Evolutionary conservation across 2,797 vertebrate genomes (phyloP), one percentile per base, ranked within the genome.

Genomic region (Semaprochilodus insignis): DNA sequence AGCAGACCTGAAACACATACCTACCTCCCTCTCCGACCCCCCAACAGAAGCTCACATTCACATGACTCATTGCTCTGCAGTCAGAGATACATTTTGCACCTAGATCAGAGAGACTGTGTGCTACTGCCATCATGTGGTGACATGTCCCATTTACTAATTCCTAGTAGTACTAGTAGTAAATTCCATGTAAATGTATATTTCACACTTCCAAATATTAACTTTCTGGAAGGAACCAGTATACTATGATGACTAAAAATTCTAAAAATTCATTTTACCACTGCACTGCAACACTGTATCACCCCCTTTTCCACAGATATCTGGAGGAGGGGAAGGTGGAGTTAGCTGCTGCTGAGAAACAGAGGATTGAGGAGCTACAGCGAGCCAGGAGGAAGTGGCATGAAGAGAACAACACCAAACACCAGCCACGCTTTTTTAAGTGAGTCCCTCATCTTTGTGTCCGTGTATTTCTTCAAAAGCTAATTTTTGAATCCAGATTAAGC

Each of bases 341-440:
- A 60, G 98, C 98, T 0, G 89, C 96, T 2, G 89, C 96, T 51
- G 97, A 99, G 84, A 99, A 99, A 85, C 97, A 97, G 92, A 96
- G 97, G 76, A 99, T 99, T 63, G 98, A 99, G 85, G 98, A 99
- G 85, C 94, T 97, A 62, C 98, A 99, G 91, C 95, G 98, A 87
- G 89, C 89, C 82, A 94, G 97, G 83, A 96, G 97, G 90, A 96
- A 97, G 83, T 96, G 96, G 91, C 94, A 97, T 89, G 98, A 99
- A 51, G 98, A 99, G 91, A 97, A 96, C 48, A 93, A 96, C 91
- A 93, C 96, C 87, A 97, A 96, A 92, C 96, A 97, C 51, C 94
- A 95, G 93, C 96, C 98, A 54, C 96, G 95, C 89, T 99, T 98
- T 95, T 99, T 99, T 94, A 98, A 96, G 98, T 99, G 90, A 96